Evolutionary conservation across 2,888 invertebrate species (phyloP).

Genomic region (Cheilosia soror): DNA sequence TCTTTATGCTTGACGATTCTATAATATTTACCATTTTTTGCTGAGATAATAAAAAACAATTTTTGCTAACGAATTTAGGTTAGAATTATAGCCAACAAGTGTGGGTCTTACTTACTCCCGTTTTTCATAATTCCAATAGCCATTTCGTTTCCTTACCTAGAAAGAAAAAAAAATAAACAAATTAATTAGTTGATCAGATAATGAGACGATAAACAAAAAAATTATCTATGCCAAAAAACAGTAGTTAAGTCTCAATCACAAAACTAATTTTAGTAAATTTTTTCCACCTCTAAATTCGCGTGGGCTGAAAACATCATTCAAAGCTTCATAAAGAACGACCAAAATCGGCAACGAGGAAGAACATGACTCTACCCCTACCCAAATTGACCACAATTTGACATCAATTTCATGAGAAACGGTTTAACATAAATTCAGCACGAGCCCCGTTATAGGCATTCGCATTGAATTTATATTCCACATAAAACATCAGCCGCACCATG

Average conservation of each 20-base stretch:
- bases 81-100: too few relatives aligned
- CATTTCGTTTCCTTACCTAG: background rate
- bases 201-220: background rate
- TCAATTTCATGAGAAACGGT: background rate
- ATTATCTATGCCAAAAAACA: background rate
- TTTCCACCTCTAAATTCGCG: slow-evolving; percentile 3
- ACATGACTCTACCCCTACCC: background rate
- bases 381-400: slow-evolving; percentile 6
- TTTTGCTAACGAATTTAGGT: too few relatives aligned
- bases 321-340: background rate
- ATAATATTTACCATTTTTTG: too few relatives aligned
- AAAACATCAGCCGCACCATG: background rate
- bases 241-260: background rate
- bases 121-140: background rate
- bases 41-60: too few relatives aligned
- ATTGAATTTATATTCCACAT: slow-evolving; percentile 14
- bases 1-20: too few relatives aligned
- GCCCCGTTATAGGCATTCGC: slow-evolving; percentile 24
- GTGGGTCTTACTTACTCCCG: too few relatives aligned
- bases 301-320: background rate
- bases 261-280: slow-evolving; percentile 1
- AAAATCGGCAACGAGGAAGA: background rate
- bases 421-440: slow-evolving; percentile 26
- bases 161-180: background rate
- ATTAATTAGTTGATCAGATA: background rate